Evolutionary conservation across 2,113 vertebrate species (phyloP).

Genomic region (Neodon shergylaensis): DNA sequence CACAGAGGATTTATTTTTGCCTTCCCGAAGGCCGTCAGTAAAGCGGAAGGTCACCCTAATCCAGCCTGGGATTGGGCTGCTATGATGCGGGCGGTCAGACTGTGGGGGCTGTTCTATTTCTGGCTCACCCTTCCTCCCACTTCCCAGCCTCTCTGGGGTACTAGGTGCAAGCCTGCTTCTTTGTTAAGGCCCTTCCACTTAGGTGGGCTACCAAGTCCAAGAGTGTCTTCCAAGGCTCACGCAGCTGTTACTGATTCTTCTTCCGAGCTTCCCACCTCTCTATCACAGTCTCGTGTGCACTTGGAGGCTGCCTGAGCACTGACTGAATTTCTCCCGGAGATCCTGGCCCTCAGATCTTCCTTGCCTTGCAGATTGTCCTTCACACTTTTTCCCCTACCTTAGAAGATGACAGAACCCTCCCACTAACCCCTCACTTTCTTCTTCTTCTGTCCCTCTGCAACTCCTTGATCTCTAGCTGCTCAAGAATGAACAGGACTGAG

Average conservation of each 20-base stretch:
- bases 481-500: not conserved
- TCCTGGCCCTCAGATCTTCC: not conserved
- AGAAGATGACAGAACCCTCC: not conserved
- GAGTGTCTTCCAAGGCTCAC: not conserved
- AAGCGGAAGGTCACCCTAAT: not conserved
- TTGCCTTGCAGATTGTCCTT: not conserved
- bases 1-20: slow-evolving; percentile 57
- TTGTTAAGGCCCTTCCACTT: not conserved
- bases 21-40: slow-evolving; percentile 44
- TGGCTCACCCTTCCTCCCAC: not conserved
- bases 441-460: no score
- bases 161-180: not conserved
- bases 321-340: not conserved
- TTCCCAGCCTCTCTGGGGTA: not conserved
- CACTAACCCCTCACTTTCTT: not conserved
- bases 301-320: not conserved
- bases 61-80: slow-evolving; percentile 37
- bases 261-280: not conserved
- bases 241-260: not conserved
- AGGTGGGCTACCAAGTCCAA: not conserved
- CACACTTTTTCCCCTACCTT: not conserved
- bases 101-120: not conserved
- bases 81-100: not conserved
- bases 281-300: fast-evolving
- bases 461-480: not conserved